Conservation (phyloP, 2,797 vertebrate species). For the Oreortyx pictus region DNA sequence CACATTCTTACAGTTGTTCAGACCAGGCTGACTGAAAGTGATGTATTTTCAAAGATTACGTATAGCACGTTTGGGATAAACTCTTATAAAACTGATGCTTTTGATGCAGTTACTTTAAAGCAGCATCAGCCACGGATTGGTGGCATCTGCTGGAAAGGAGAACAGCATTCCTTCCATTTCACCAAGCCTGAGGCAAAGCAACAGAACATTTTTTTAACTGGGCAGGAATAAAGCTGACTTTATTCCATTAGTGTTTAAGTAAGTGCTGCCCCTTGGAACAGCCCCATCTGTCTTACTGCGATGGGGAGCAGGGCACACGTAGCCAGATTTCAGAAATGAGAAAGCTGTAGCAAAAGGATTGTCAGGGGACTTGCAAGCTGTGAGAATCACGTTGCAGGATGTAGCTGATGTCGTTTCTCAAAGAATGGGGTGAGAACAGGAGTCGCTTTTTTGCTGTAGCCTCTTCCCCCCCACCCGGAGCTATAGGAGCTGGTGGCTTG, state of each 20-base stretch:
- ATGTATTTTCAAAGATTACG: accelerated
- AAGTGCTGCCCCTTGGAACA: not conserved
- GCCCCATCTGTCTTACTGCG: not conserved
- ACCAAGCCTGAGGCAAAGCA: not conserved
- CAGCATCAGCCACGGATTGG: not conserved
- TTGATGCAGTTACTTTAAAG: not conserved
- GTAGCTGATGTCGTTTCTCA: not conserved
- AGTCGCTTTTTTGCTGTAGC: not conserved
- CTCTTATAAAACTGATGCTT: not conserved
- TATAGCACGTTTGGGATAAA: not conserved
- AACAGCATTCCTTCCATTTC: not conserved
- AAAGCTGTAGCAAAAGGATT: not conserved
- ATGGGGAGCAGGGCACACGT: not conserved
- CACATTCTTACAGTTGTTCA: not conserved
- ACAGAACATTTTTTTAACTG: not conserved
- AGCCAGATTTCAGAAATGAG: not conserved
- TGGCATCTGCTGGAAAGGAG: not conserved
- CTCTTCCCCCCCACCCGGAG: not conserved
- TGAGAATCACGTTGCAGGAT: not conserved
- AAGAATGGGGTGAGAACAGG: not conserved
- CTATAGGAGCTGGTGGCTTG: not conserved
- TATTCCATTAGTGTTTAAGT: not conserved
- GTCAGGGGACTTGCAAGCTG: not conserved
- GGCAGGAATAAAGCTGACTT: slow-evolving; percentile 7
- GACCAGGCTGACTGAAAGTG: not conserved